phyloP scores from a whole-genome alignment of 2,113 vertebrate species.

The Dasyprocta punctata region DNA sequence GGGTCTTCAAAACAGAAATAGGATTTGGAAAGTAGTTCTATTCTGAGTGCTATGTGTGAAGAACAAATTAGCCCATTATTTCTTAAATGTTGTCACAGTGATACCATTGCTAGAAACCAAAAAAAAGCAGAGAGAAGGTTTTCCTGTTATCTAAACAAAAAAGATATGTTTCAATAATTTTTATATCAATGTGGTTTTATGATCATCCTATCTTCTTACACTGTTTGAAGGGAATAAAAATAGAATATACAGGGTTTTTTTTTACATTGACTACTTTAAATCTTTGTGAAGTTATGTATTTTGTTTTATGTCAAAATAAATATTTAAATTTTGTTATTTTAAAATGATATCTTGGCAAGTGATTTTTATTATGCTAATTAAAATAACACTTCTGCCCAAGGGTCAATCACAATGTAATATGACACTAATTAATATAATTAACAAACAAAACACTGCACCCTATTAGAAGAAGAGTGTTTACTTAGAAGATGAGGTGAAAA shows the following conservation, averaged over 20 bases:
- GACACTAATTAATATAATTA: not conserved
- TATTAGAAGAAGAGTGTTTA: not conserved
- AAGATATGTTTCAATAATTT: not conserved
- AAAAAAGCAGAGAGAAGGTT: not conserved
- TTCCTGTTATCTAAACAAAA: not conserved
- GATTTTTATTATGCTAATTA: not conserved
- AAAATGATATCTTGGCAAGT: not conserved
- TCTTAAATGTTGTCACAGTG: not conserved
- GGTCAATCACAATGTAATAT: not conserved
- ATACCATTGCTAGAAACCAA: not conserved
- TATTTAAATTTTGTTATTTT: not conserved
- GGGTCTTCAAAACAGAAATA: not conserved
- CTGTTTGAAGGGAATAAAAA: not conserved
- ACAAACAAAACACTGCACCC: not conserved
- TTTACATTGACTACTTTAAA: not conserved
- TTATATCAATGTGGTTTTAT: not conserved
- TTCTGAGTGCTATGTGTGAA: not conserved
- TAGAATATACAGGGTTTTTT: not conserved
- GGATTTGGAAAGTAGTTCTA: not conserved
- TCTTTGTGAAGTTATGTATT: not conserved
- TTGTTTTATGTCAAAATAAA: not conserved
- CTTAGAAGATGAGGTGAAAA: not conserved
- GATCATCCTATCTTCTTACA: not conserved
- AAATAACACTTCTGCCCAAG: not conserved
- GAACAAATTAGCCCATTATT: constrained; percentile 23